Base-by-base conservation (phyloP, 2,888 invertebrate genomes). In the Cynaeus angustus region DNA sequence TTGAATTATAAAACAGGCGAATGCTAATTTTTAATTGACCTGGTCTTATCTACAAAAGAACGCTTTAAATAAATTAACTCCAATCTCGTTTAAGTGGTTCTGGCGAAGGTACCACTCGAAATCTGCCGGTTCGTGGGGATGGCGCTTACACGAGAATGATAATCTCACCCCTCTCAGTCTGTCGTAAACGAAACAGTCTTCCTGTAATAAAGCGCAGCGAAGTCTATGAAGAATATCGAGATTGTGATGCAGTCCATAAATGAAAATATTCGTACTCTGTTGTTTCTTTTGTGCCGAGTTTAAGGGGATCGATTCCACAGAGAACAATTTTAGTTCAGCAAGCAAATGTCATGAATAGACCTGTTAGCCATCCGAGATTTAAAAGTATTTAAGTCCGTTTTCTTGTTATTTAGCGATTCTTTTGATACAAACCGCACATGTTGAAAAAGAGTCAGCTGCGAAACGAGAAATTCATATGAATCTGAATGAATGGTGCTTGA, bases 371-470 rank as follows among this genome's bases (percentile, higher is more conserved):
- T 45, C 66, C 55, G 55, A 59, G 64, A 56, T 62, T 62, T 72
- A 67, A 68, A 71, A 65, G 74, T 72, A 73, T 70, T 74, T 73
- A 72, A 73, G 67, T 53, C 66, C 70, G 70, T 70, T 73, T 68
- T 66, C 70, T 59, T 69, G 70, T 64, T 68, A 73, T 75, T 73
- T 75, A 70, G 62, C 68, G 66, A 74, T 73, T 69, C 68, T 66
- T 74, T 75, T 74, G 53, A 67, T 67, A 59, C 59, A 46, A 33
- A 28, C 45, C 58, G 53, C 45, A 62, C 62, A 64, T 64, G 64
- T 53, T 43, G 64, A 64, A 64, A 58, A 53, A 65, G 64, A 68
- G 72, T 72, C 72, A 72, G 72, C 72, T 72, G 72, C 66, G 33
- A 55, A 70, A 66, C 70, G 70, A 70, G 66, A 70, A 68, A 67